Conservation (phyloP, 2,113 vertebrate species). For the Phodopus roborovskii region DNA sequence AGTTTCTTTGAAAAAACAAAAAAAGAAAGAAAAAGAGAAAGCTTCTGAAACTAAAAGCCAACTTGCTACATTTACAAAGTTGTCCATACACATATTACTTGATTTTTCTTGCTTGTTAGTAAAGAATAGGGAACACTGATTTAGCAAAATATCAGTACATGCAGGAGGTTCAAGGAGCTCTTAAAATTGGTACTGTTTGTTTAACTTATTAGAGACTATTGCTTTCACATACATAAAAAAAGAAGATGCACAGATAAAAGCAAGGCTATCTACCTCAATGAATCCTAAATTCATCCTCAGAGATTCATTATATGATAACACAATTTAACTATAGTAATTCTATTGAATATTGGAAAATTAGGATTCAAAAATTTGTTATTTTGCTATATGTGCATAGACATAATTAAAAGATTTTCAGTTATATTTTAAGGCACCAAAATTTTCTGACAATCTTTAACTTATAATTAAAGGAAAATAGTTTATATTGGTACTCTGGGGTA, state of each 20-base stretch:
- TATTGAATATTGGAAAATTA: background rate
- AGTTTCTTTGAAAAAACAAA: too few relatives aligned
- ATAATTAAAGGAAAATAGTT: too few relatives aligned
- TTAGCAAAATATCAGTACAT: background rate
- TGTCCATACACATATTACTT: background rate
- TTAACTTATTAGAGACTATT: background rate
- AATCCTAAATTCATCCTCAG: background rate
- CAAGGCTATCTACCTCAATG: fast-evolving
- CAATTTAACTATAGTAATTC: background rate
- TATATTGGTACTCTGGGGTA: too few relatives aligned
- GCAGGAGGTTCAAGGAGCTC: background rate
- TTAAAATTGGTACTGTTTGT: background rate
- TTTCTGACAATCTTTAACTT: too few relatives aligned
- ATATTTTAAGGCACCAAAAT: too few relatives aligned
- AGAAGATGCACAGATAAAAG: background rate
- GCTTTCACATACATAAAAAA: background rate
- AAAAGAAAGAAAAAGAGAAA: background rate
- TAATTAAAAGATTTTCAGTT: background rate
- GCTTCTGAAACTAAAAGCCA: background rate
- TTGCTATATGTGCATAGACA: background rate
- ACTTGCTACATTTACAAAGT: background rate
- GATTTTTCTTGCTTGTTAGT: background rate
- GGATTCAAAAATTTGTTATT: background rate
- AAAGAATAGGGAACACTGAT: background rate
- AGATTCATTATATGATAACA: background rate